Evolutionary conservation across 2,113 vertebrate species (phyloP), one percentile per base, ranked within the genome.

Genomic region (Sander lucioperca): DNA sequence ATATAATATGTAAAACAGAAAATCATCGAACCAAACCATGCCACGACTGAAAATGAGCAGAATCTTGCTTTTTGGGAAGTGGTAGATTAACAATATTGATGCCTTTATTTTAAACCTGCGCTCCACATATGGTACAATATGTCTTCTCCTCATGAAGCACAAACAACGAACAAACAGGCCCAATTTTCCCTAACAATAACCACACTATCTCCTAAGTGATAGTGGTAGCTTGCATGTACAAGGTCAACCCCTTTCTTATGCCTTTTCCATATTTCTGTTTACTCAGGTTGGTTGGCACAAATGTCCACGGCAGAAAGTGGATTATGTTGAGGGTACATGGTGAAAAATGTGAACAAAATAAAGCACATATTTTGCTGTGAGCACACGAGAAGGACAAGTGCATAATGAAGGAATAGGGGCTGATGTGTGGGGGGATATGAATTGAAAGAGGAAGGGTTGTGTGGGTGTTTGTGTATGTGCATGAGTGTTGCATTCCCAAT

Each of bases 301-400:
- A 87, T 85, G 43, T 84, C 45, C 62, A 67, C 69, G 48, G 79
- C 39, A 88, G 79, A 79, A 62, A 71, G 51, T 27, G 76, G 65
- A 47, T 75, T 76, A 58, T 86, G 61, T 74, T 73, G 64, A 91
- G 65, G 47, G 56, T 72, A 59, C 70, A 65, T 58, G 21, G 8
- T 23, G 48, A 84, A 79, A 75, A 19, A 79, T 68, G 3, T 77
- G 66, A 75, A 87, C 76, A 81, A 76, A 84, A 57, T 86, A 67
- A 80, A 86, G 59, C 56, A 80, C 25, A 65, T 82, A 85, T 85
- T 43, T 84, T 85, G 6, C 59, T 80, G 59, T 19, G 72, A 86
- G 58, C 72, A 61, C 43, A 78, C 76, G 74, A 86, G 84, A 93
- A 92, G 81, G 80, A 89, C 85, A 84, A 86, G 84, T 92, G 82